A percentile compares a stretch with the other conserved stretches of the same genome.
Evolutionary conservation across 1,140 invertebrate species (phyloP).

Genomic region (Philotrypesis tridentata): DNA sequence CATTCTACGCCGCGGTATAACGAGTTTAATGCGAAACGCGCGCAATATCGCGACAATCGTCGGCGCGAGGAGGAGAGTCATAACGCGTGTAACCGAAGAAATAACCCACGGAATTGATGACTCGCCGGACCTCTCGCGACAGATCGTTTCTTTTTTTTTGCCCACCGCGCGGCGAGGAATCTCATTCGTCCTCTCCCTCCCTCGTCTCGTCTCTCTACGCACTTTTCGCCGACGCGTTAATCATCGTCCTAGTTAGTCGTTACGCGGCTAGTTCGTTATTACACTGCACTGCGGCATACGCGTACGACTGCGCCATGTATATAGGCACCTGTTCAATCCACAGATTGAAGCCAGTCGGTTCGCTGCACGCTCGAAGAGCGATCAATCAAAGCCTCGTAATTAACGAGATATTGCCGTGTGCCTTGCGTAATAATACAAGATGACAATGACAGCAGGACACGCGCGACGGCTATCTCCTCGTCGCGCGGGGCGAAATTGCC

Average conservation of each 20-base stretch:
- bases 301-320: slow-evolving; percentile 36
- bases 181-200: neutral
- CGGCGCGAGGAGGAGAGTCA: too few species aligned
- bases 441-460: slow-evolving; percentile 31
- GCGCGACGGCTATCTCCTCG: neutral
- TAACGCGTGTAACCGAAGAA: too few species aligned
- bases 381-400: slow-evolving; percentile 42
- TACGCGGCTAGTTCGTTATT: slow-evolving; percentile 42
- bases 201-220: too few species aligned
- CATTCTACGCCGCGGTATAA: too few species aligned
- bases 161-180: neutral
- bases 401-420: slow-evolving; percentile 30
- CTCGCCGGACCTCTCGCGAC: too few species aligned
- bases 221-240: slow-evolving; percentile 24
- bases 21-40: too few species aligned
- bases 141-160: neutral
- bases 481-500: slow-evolving; percentile 13
- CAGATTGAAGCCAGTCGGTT: neutral
- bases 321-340: neutral
- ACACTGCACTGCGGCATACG: slow-evolving; percentile 44
- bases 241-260: slow-evolving; percentile 52
- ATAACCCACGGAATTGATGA: too few species aligned
- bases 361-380: neutral
- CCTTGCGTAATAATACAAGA: slow-evolving; percentile 30
- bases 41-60: too few species aligned